These are phyloP conservation scores for Mirza zaza DNA, from an alignment of 2,113 vertebrate species.

Conservation along the genomic window DNA sequence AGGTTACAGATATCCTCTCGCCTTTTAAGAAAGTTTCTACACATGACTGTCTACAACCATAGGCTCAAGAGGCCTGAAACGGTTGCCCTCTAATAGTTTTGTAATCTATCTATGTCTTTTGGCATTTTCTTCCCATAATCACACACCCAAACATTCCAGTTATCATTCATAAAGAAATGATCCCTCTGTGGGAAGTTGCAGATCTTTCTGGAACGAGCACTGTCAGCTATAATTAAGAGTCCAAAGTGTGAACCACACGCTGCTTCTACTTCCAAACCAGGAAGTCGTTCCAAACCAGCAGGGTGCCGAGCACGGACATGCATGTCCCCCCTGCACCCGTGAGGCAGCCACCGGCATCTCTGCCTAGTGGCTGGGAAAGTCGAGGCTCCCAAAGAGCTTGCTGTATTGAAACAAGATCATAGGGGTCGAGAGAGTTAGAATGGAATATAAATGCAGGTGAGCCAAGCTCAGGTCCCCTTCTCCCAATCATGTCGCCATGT, in stretches of 20 bases:
- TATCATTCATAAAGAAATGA: neutral
- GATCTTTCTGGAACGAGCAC: no score
- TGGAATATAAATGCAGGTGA: no score
- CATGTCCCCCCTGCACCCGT: no score
- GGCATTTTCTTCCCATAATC: neutral
- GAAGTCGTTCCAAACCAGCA: neutral
- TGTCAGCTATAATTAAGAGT: no score
- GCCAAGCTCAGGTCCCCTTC: neutral
- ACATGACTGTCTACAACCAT: neutral
- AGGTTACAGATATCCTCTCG: neutral
- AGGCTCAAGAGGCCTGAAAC: neutral
- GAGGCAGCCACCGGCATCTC: neutral
- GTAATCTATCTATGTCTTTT: neutral
- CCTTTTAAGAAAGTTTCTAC: neutral
- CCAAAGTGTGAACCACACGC: neutral
- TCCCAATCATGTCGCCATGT: neutral
- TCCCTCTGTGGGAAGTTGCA: neutral
- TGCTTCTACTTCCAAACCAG: neutral
- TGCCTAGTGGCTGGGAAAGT: neutral
- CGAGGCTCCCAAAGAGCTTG: neutral
- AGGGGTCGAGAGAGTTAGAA: no score
- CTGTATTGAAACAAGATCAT: neutral
- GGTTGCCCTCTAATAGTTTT: neutral
- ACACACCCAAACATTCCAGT: neutral
- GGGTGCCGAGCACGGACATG: neutral